Evolutionary conservation across 2,113 vertebrate genomes (phyloP).

Genomic region (Malurus cyaneus): DNA sequence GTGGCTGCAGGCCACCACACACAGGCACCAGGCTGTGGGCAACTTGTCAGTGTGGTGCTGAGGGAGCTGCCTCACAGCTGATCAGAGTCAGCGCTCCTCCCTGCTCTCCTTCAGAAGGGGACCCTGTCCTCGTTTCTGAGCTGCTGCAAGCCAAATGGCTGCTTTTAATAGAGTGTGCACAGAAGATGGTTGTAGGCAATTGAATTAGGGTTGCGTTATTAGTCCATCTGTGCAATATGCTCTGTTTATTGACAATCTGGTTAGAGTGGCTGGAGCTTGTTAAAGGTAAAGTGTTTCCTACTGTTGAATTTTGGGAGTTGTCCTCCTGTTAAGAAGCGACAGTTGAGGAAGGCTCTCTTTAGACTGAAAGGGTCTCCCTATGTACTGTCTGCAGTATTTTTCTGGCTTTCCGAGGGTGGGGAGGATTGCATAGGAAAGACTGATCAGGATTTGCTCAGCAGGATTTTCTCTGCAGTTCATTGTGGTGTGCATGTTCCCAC

Average conservation of each 20-base stretch:
- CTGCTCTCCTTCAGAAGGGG: conserved; percentile 39
- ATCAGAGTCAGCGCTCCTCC: neutral
- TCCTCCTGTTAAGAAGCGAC: neutral
- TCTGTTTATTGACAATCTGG: conserved; percentile 68
- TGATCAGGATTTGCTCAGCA: neutral
- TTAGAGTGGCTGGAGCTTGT: conserved; percentile 60
- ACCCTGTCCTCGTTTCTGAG: conserved; percentile 47
- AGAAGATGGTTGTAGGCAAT: conserved; percentile 71
- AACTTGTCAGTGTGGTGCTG: neutral
- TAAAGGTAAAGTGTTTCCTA: conserved; percentile 59
- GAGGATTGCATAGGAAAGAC: neutral
- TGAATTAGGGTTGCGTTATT: conserved; percentile 67
- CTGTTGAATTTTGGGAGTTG: conserved; percentile 29
- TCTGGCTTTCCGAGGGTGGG: neutral
- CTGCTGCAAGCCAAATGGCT: conserved; percentile 52
- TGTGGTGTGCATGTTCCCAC: neutral
- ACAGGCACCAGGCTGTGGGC: neutral
- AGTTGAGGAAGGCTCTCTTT: neutral
- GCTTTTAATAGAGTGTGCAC: conserved; percentile 68
- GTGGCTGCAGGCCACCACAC: neutral
- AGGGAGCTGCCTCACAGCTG: conserved; percentile 2
- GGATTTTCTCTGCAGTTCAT: neutral
- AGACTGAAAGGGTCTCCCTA: neutral
- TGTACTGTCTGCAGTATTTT: neutral
- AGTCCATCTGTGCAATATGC: conserved; percentile 71